Percentiles rank a stretch among this genome's conserved stretches.
These are phyloP conservation scores for Pelagia noctiluca DNA, from an alignment of 30 jellyfish, hydroid and myxozoan species.

Conservation along the genomic window DNA sequence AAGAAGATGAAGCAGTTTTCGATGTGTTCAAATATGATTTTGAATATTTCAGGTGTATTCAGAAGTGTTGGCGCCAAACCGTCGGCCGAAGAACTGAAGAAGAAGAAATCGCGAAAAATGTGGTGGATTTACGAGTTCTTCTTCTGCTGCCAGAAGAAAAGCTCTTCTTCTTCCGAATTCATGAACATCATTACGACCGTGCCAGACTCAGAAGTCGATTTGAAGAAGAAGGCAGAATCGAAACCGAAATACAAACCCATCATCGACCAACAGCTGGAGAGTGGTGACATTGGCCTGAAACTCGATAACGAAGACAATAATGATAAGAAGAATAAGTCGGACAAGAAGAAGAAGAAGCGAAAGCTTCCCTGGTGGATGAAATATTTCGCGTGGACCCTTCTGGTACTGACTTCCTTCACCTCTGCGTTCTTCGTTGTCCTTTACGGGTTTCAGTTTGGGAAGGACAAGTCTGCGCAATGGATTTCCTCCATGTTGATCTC, in stretches of 20 bases:
- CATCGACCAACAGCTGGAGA: constrained; percentile 33
- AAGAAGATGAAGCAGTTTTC: too few species aligned
- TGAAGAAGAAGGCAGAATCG: constrained; percentile 51
- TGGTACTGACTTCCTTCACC: constrained; percentile 84
- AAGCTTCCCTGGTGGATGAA: constrained; percentile 94
- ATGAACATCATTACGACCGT: constrained; percentile 81
- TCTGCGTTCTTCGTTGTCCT: constrained; percentile 95
- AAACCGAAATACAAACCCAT: constrained; percentile 30
- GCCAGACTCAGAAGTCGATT: constrained; percentile 65
- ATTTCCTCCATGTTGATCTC: constrained; percentile 83
- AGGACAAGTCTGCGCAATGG: constrained; percentile 96
- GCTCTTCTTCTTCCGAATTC: constrained; percentile 60
- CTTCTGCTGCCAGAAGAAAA: constrained; percentile 80
- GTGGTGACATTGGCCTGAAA: constrained; percentile 83
- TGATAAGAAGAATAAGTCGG: constrained; percentile 26
- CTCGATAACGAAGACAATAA: constrained; percentile 68
- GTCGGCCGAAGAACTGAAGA: constrained; percentile 74
- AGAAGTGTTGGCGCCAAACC: constrained; percentile 94
- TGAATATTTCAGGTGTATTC: constrained; percentile 71
- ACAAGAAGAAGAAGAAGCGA: constrained; percentile 71
- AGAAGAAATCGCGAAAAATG: constrained; percentile 54
- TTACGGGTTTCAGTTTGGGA: constrained; percentile 95
- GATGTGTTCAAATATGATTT: too few species aligned
- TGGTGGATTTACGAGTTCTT: constrained; percentile 90
- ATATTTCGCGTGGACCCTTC: constrained; percentile 91